Conservation (phyloP, 2,797 vertebrate species). For the Limosa lapponica region DNA sequence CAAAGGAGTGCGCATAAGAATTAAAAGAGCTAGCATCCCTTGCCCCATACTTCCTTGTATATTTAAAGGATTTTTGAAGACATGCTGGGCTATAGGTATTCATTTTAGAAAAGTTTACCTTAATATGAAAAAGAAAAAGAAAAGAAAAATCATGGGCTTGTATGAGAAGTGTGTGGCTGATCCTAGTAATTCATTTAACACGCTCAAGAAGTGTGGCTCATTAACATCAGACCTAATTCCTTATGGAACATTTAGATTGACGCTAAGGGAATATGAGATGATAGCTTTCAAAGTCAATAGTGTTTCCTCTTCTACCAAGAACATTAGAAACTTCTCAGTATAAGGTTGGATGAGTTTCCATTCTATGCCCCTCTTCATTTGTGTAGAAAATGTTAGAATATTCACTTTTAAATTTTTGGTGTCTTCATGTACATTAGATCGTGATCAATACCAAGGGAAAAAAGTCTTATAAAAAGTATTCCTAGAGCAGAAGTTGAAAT, state of each 20-base stretch:
- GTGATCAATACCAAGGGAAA: background rate
- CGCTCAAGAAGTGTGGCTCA: background rate
- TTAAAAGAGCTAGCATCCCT: background rate
- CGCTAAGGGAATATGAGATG: background rate
- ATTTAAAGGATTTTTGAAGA: background rate
- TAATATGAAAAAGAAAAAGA: background rate
- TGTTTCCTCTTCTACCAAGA: background rate
- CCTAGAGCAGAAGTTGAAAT: background rate
- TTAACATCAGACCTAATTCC: background rate
- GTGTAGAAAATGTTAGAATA: background rate
- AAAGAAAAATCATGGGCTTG: background rate
- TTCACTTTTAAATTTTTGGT: background rate
- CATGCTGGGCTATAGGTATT: background rate
- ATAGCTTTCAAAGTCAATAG: background rate
- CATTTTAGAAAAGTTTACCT: background rate
- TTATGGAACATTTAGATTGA: background rate
- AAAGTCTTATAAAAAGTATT: background rate
- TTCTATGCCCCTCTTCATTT: background rate
- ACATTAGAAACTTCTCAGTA: background rate
- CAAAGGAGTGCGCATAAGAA: background rate
- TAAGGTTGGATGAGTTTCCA: background rate
- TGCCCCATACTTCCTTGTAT: background rate
- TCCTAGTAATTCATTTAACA: background rate
- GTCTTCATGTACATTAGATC: background rate
- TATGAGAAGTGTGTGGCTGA: background rate